These are phyloP conservation scores for Peromyscus eremicus DNA, from an alignment of 2,797 vertebrate genomes.

Conservation along the genomic window DNA sequence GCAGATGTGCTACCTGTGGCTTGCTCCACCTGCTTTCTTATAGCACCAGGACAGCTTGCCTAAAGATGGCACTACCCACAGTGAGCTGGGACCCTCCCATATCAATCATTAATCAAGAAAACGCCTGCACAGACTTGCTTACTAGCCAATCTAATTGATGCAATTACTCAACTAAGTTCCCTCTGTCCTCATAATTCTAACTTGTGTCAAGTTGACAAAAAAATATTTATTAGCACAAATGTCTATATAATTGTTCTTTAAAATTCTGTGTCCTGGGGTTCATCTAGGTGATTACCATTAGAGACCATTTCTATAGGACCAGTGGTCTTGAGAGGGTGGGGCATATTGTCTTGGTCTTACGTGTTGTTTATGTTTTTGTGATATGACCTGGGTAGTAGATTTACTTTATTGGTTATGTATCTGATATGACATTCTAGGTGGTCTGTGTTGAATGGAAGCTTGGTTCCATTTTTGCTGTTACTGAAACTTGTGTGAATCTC, in stretches of 20 bases:
- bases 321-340: background rate
- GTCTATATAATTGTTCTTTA: background rate
- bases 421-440: background rate
- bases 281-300: background rate
- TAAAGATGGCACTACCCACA: background rate
- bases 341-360: background rate
- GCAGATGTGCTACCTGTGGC: background rate
- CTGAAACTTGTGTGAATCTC: background rate
- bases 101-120: background rate
- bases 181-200: background rate
- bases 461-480: background rate
- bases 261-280: background rate
- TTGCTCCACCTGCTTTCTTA: background rate
- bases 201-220: background rate
- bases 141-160: background rate
- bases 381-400: background rate
- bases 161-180: background rate
- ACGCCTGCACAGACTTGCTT: background rate
- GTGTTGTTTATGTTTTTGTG: background rate
- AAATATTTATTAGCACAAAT: background rate
- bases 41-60: background rate
- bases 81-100: background rate
- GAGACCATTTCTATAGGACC: background rate
- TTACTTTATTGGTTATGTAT: background rate
- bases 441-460: background rate